A percentile compares a stretch with the other conserved stretches of the same genome.
Conservation (phyloP, 2,888 invertebrate species). For the Amphipoea oculea region DNA sequence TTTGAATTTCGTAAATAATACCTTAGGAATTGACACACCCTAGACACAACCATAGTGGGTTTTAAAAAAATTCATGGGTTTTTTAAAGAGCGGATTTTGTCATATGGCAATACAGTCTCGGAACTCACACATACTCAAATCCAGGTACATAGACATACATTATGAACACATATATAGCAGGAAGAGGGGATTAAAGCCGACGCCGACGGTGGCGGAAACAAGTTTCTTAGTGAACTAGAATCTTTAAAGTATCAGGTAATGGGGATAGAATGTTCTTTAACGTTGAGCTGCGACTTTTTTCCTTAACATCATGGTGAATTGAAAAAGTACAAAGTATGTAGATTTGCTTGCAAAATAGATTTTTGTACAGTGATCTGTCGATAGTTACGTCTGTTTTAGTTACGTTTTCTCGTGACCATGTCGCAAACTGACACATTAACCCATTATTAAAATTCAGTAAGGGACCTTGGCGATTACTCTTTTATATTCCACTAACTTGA, state of each 20-base stretch:
- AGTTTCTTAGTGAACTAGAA: neutral
- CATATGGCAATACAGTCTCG: constrained; percentile 39
- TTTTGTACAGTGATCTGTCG: neutral
- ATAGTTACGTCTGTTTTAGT: neutral
- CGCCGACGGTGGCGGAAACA: neutral
- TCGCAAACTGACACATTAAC: neutral
- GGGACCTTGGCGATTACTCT: neutral
- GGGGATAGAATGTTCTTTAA: neutral
- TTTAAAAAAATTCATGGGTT: neutral
- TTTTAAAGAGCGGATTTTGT: constrained; percentile 12
- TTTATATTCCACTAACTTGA: neutral
- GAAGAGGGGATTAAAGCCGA: neutral
- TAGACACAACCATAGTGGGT: neutral
- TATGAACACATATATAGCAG: neutral
- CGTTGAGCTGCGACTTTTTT: neutral
- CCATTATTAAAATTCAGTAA: neutral
- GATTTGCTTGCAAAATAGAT: neutral
- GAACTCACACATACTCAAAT: constrained; percentile 13
- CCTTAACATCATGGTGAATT: neutral
- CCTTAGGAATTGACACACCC: constrained; percentile 33
- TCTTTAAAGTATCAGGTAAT: neutral
- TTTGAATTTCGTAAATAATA: constrained; percentile 55
- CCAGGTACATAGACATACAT: constrained; percentile 3
- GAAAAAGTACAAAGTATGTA: constrained; percentile 18
- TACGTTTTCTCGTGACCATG: neutral